phyloP scores from a whole-genome alignment of 2,888 invertebrate species.

The Candidula unifasciata region DNA sequence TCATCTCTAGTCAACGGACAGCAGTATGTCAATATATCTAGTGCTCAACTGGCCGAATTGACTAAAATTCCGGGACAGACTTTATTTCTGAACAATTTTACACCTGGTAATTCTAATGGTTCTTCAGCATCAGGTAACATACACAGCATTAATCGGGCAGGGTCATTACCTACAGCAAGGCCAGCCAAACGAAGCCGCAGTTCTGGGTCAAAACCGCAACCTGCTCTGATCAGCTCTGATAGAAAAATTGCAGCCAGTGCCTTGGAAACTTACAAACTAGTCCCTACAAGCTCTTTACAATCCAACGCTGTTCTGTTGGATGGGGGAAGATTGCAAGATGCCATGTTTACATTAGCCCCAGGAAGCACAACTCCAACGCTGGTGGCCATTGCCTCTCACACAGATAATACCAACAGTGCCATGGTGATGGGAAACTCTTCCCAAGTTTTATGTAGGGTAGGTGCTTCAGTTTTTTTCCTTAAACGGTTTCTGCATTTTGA shows the following conservation, averaged over 20 bases:
- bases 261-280: constrained; percentile 46
- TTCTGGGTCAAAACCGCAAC: constrained; percentile 38
- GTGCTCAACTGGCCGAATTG: constrained; percentile 63
- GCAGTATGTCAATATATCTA: constrained; percentile 69
- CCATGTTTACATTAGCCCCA: constrained; percentile 36
- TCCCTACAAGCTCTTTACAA: constrained; percentile 50
- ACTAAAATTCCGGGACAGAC: constrained; percentile 59
- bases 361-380: constrained; percentile 49
- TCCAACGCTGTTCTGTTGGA: constrained; percentile 64
- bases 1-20: constrained; percentile 69
- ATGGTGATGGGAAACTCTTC: constrained; percentile 23
- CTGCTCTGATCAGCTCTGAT: constrained; percentile 2
- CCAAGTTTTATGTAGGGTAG: constrained; percentile 38
- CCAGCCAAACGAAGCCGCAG: constrained; percentile 38
- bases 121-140: constrained; percentile 57
- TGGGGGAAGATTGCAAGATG: constrained; percentile 58
- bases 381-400: constrained; percentile 50
- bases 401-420: constrained; percentile 30
- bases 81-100: constrained; percentile 44
- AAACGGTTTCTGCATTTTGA: neutral
- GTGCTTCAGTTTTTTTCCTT: neutral
- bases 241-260: constrained; percentile 26
- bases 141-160: constrained; percentile 60
- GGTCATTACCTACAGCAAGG: constrained; percentile 36
- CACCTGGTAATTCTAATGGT: neutral